phyloP scores from a whole-genome alignment of 2,888 invertebrate species.

The Notodonta dromedarius region DNA sequence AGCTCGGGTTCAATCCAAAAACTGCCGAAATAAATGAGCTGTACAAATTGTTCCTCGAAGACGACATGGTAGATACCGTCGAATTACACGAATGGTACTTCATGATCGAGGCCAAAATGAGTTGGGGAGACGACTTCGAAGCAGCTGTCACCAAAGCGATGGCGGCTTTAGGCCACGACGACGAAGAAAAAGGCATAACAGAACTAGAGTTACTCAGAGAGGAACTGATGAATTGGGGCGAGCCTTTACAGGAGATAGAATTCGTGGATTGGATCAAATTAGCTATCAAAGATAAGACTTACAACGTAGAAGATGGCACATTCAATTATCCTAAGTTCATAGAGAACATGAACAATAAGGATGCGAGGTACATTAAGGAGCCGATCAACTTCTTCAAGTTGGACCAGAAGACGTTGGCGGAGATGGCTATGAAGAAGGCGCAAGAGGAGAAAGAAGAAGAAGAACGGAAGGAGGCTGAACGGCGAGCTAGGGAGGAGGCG shows the following conservation, averaged over 20 bases:
- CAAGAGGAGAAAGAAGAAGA: conserved; percentile 64
- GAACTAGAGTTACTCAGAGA: conserved; percentile 61
- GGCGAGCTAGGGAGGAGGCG: conserved; percentile 63
- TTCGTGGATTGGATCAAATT: conserved; percentile 67
- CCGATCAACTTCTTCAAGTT: conserved; percentile 77
- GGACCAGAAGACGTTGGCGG: conserved; percentile 75
- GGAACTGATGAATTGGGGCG: conserved; percentile 72
- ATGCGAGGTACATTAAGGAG: conserved; percentile 63
- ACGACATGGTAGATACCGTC: conserved; percentile 71
- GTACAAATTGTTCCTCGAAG: conserved; percentile 65
- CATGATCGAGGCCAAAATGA: conserved; percentile 77
- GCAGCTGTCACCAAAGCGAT: conserved; percentile 63
- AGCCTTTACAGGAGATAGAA: conserved; percentile 67
- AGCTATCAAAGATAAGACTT: conserved; percentile 66
- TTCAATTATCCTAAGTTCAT: conserved; percentile 69
- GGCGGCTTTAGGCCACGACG: conserved; percentile 67
- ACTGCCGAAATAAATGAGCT: conserved; percentile 60
- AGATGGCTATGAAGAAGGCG: conserved; percentile 71
- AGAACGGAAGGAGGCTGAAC: conserved; percentile 66
- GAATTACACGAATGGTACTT: conserved; percentile 70
- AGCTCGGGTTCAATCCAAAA: conserved; percentile 76
- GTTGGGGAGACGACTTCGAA: conserved; percentile 74
- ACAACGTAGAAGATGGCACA: conserved; percentile 55
- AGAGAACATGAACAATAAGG: conserved; percentile 73
- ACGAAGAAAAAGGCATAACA: conserved; percentile 61